A percentile compares a stretch with the other conserved stretches of the same genome.
These are phyloP conservation scores for Saguinus imperator DNA, from an alignment of 2,113 vertebrate genomes.

Conservation along the genomic window DNA sequence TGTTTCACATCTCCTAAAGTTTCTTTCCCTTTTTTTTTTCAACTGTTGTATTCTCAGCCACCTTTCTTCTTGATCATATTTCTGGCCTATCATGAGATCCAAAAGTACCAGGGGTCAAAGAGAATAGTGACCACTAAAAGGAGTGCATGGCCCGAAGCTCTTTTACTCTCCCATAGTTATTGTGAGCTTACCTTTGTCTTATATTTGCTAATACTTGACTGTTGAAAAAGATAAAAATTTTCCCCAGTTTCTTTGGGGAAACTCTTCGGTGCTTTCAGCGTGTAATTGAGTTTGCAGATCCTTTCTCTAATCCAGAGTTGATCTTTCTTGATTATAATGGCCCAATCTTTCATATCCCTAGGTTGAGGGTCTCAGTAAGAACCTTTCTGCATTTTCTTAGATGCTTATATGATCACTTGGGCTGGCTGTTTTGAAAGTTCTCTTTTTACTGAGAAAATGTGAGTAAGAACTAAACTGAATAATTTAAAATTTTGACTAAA, in stretches of 20 bases:
- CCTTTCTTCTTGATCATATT: not conserved
- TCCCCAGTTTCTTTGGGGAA: not conserved
- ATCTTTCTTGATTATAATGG: not conserved
- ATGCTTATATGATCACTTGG: not conserved
- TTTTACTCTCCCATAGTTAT: not conserved
- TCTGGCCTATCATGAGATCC: not conserved
- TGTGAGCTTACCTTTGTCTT: constrained; percentile 4
- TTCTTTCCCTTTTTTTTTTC: constrained; percentile 32
- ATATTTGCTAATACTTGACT: not conserved
- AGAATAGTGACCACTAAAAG: constrained; percentile 8
- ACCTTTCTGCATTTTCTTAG: not conserved
- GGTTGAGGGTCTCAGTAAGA: not conserved
- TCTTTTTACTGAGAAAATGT: constrained; percentile 13
- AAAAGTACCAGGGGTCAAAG: not conserved
- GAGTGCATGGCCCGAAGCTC: not conserved
- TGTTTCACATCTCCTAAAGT: not conserved
- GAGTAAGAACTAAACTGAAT: not conserved
- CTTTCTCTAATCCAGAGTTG: not conserved
- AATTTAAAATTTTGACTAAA: constrained; percentile 24
- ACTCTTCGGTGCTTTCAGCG: not conserved
- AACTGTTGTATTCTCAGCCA: not conserved
- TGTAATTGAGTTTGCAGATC: not conserved
- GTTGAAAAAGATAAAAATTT: not conserved
- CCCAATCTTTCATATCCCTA: not conserved
- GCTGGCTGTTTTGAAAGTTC: constrained; percentile 19